Conservation (phyloP, 2,797 vertebrate species). For the Notamacropus eugenii region DNA sequence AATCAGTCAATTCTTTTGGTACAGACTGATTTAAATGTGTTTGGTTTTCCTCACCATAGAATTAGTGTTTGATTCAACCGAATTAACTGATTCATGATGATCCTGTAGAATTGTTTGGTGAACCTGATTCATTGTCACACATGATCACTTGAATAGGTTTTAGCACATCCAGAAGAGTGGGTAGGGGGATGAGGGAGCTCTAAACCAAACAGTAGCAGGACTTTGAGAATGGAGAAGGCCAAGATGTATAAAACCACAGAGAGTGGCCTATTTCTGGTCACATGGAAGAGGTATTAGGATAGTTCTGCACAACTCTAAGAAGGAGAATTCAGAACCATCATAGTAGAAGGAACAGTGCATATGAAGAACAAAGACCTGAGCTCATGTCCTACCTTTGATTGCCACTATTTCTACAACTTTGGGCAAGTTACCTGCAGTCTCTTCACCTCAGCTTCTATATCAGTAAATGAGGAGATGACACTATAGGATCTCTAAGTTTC, state of each 20-base stretch:
- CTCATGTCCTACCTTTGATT: too few relatives aligned
- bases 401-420: neutral
- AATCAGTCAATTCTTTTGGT: neutral
- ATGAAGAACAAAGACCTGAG: too few relatives aligned
- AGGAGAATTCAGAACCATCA: too few relatives aligned
- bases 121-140: neutral
- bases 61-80: neutral
- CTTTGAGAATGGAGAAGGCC: neutral
- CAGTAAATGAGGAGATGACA: neutral
- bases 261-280: neutral
- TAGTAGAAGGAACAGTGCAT: too few relatives aligned
- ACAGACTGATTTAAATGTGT: neutral
- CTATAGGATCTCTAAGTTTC: neutral
- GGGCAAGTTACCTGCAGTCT: neutral
- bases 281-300: neutral
- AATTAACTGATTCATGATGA: neutral
- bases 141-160: neutral
- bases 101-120: neutral
- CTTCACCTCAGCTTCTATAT: neutral
- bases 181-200: too few relatives aligned
- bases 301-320: too few relatives aligned
- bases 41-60: neutral
- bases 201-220: neutral
- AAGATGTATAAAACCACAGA: rapidly evolving
- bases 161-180: neutral